These are phyloP conservation scores for Sebastes diploproa DNA, from an alignment of 2,797 vertebrate species.

Conservation along the genomic window DNA sequence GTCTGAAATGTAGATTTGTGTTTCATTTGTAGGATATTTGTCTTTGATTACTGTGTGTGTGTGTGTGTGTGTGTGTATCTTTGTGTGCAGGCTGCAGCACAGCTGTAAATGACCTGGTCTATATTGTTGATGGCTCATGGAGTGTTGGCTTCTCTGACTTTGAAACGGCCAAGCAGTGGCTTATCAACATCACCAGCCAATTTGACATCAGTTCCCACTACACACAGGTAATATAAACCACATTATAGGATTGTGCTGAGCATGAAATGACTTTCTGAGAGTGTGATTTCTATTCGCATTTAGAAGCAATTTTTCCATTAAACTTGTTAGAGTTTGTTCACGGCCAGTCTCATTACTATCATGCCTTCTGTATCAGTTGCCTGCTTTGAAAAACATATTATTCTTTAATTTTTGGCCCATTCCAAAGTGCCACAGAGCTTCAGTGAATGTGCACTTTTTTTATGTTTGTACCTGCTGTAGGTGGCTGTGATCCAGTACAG, in stretches of 20 bases:
- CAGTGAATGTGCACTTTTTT: neutral
- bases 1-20: neutral
- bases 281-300: neutral
- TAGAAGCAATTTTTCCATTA: neutral
- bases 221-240: constrained; percentile 69
- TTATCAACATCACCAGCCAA: constrained; percentile 84
- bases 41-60: neutral
- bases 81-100: constrained; percentile 82
- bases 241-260: neutral
- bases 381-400: neutral
- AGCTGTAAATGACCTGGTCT: constrained; percentile 85
- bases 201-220: constrained; percentile 84
- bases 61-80: neutral
- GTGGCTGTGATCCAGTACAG: constrained; percentile 87
- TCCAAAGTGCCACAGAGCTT: neutral
- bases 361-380: neutral
- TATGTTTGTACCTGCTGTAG: constrained; percentile 28
- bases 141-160: constrained; percentile 84
- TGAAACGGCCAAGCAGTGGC: constrained; percentile 85
- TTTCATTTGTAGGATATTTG: neutral
- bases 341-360: neutral
- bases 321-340: no score
- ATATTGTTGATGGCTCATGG: constrained; percentile 86
- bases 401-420: neutral
- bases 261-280: no score